Evolutionary conservation across 2,888 invertebrate species (phyloP).

Genomic region (Odontocerum albicorne): DNA sequence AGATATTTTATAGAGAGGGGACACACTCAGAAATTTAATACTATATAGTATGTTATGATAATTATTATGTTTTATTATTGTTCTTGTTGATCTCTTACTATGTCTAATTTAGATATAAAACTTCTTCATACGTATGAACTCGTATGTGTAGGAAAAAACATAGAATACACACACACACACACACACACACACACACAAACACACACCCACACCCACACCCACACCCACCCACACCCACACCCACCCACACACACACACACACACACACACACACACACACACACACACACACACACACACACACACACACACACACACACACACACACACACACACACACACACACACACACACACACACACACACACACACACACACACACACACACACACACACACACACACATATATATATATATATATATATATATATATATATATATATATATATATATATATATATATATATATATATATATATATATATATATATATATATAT

Average conservation of each 20-base stretch:
- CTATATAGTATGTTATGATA: no score
- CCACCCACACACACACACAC: background rate
- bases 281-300: background rate
- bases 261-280: background rate
- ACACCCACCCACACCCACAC: background rate
- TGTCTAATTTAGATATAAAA: no score
- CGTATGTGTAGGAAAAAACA: no score
- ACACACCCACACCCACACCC: background rate
- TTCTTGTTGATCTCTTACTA: no score
- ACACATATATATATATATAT: background rate
- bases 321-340: background rate
- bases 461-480: background rate
- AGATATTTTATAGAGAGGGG: no score
- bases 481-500: background rate
- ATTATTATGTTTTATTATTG: no score
- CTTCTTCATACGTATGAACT: no score
- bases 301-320: background rate
- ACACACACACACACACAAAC: background rate
- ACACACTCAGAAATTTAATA: no score
- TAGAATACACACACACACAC: background rate
- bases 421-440: background rate
- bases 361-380: background rate
- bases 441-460: background rate
- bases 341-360: background rate
- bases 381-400: background rate